Percentiles rank a stretch among this genome's conserved stretches.
Conservation (phyloP, 2,113 vertebrate genomes). For the Rissa tridactyla region DNA sequence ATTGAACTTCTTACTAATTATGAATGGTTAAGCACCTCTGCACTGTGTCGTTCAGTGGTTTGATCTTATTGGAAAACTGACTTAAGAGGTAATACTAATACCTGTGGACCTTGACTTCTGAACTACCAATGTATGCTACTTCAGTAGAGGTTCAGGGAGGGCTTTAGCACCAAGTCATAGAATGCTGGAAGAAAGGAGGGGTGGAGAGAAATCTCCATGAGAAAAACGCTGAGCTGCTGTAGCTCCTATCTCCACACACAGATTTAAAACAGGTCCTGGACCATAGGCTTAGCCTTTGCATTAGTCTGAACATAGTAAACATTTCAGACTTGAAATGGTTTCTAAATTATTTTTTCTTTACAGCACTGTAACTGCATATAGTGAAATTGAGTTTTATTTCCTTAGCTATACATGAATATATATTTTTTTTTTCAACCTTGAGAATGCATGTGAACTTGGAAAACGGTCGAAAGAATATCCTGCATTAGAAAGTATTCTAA, state of each 20-base stretch:
- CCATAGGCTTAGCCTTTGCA: slow-evolving; percentile 17
- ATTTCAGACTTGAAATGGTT: slow-evolving; percentile 56
- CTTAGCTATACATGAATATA: slow-evolving; percentile 28
- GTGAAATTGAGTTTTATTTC: slow-evolving; percentile 41
- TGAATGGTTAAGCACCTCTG: neutral
- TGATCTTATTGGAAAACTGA: slow-evolving; percentile 22
- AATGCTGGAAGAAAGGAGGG: slow-evolving; percentile 39
- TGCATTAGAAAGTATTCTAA: slow-evolving; percentile 27
- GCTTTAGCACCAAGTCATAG: slow-evolving; percentile 49
- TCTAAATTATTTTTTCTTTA: slow-evolving; percentile 60
- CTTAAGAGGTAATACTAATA: neutral
- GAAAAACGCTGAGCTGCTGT: slow-evolving; percentile 6
- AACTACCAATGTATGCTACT: neutral
- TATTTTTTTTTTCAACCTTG: slow-evolving; percentile 17
- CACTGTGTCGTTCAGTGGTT: slow-evolving; percentile 3
- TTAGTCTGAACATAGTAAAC: slow-evolving; percentile 35
- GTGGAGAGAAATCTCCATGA: neutral
- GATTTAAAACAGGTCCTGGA: neutral
- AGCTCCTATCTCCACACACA: neutral
- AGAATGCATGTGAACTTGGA: neutral
- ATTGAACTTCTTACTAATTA: neutral
- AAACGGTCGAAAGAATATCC: neutral
- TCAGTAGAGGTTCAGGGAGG: neutral
- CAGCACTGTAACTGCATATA: slow-evolving; percentile 45
- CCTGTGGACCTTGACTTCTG: slow-evolving; percentile 11